Evolutionary conservation across 2,113 vertebrate genomes (phyloP).

Genomic region (Cathartes aura): DNA sequence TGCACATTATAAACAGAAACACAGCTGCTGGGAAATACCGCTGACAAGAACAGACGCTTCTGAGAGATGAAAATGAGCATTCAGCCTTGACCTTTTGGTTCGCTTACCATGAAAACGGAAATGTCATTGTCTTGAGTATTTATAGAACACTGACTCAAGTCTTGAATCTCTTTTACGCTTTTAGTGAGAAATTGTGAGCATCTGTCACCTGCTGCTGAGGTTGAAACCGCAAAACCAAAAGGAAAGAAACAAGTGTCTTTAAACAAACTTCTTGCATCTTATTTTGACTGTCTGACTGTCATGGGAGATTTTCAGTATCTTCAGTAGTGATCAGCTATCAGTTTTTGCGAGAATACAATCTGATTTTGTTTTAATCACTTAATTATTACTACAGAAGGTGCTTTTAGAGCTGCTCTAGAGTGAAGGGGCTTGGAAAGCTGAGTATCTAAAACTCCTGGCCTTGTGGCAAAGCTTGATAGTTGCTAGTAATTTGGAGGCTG

Average conservation of each 20-base stretch:
- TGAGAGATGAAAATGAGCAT: conserved; percentile 1
- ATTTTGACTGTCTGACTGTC: neutral
- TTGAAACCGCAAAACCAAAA: neutral
- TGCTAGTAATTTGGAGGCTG: neutral
- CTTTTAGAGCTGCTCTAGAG: neutral
- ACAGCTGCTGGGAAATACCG: neutral
- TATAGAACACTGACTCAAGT: neutral
- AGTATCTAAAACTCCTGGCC: neutral
- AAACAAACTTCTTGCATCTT: neutral
- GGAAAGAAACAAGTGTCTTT: neutral
- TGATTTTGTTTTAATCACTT: neutral
- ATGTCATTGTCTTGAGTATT: conserved; percentile 5
- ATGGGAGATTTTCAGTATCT: neutral
- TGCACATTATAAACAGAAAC: neutral
- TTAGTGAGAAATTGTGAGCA: neutral
- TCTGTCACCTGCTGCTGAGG: neutral
- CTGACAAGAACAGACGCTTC: neutral
- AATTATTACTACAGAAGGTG: neutral
- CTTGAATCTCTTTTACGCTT: neutral
- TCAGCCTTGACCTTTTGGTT: conserved; percentile 22
- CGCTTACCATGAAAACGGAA: neutral
- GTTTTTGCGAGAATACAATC: neutral
- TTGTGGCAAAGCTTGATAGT: neutral
- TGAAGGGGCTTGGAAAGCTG: neutral
- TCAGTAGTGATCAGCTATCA: neutral